A percentile compares a stretch with the other conserved stretches of the same genome.
These are phyloP conservation scores for Cassiopea xamachana DNA, from an alignment of 30 jellyfish, hydroid and myxozoan genomes.

Conservation along the genomic window DNA sequence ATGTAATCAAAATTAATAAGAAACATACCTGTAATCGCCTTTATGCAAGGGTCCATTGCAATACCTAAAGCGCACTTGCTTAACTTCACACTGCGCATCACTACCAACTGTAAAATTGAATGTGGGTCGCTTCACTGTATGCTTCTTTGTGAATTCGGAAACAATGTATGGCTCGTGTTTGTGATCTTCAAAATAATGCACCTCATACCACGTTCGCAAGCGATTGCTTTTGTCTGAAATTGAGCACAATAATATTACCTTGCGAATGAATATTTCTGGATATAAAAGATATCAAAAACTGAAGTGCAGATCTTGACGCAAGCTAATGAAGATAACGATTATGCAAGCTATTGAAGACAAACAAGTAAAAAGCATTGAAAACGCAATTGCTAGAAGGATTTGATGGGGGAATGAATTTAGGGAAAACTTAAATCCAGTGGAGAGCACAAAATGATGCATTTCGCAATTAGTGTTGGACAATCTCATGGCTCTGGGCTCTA, in stretches of 20 bases:
- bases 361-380: too few relatives aligned
- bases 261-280: too few relatives aligned
- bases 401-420: too few relatives aligned
- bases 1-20: not conserved
- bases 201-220: slow-evolving; percentile 64
- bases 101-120: slow-evolving; percentile 61
- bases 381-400: too few relatives aligned
- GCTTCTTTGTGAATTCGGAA: slow-evolving; percentile 9
- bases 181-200: slow-evolving; percentile 61
- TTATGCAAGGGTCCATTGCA: slow-evolving; percentile 58
- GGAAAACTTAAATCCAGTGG: too few relatives aligned
- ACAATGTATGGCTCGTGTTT: slow-evolving; percentile 38
- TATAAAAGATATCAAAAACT: too few relatives aligned
- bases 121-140: slow-evolving; percentile 7
- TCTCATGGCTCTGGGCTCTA: too few relatives aligned
- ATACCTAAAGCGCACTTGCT: slow-evolving; percentile 28
- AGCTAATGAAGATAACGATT: too few relatives aligned
- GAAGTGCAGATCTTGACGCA: too few relatives aligned
- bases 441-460: too few relatives aligned
- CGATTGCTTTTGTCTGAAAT: not conserved
- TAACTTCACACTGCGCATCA: slow-evolving; percentile 25
- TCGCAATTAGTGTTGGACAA: too few relatives aligned
- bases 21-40: slow-evolving; percentile 59
- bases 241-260: not conserved
- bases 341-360: too few relatives aligned